These are phyloP conservation scores for Ecdyonurus torrentis DNA, from an alignment of 2,888 invertebrate species.

Conservation along the genomic window DNA sequence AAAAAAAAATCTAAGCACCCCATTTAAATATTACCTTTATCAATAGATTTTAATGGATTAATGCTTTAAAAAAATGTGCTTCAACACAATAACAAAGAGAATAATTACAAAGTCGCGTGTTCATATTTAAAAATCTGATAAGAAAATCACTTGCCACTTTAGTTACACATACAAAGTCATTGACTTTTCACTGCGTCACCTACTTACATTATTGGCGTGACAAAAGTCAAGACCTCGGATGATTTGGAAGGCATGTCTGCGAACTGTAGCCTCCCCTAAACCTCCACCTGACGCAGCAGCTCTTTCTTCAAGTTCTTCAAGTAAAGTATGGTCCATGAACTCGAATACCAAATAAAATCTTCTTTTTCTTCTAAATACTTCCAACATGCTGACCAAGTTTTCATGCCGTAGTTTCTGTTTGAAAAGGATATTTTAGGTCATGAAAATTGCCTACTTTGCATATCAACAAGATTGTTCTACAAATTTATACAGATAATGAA, in stretches of 20 bases:
- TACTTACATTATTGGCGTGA: slow-evolving; percentile 62
- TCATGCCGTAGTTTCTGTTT: slow-evolving; percentile 70
- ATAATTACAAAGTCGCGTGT: background rate
- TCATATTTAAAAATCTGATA: background rate
- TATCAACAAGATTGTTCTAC: no score
- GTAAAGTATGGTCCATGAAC: slow-evolving; percentile 67
- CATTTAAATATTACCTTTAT: no score
- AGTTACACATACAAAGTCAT: no score
- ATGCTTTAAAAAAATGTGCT: background rate
- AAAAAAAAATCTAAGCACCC: no score
- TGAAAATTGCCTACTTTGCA: no score
- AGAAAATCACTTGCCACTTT: background rate
- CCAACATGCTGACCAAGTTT: slow-evolving; percentile 74
- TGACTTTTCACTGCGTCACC: no score
- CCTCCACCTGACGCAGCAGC: slow-evolving; percentile 34
- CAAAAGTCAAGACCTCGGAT: slow-evolving; percentile 67
- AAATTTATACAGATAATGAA: no score
- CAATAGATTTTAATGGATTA: background rate
- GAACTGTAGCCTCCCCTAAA: slow-evolving; percentile 51
- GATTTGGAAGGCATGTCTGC: slow-evolving; percentile 65
- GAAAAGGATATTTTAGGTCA: slow-evolving; percentile 11
- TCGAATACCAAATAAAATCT: slow-evolving; percentile 79
- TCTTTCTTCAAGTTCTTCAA: slow-evolving; percentile 64
- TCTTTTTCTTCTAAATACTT: slow-evolving; percentile 69
- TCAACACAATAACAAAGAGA: background rate